Percentiles rank a stretch among this genome's conserved stretches.
phyloP scores from a whole-genome alignment of 2,888 invertebrate species.

The Spodoptera exigua region DNA sequence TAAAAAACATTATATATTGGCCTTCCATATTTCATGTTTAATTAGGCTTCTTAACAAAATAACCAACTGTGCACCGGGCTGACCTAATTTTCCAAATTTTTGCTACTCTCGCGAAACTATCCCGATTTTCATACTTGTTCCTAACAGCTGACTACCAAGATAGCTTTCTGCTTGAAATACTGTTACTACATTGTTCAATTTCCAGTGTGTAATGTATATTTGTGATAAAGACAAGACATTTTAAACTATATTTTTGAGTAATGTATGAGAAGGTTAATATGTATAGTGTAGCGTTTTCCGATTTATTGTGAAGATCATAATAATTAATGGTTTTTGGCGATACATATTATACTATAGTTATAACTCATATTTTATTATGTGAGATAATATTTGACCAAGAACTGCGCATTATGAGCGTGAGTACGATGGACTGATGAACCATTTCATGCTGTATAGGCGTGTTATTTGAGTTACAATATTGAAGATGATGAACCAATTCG shows the following conservation, averaged over 20 bases:
- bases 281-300: no score
- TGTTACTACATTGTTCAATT: conserved; percentile 22
- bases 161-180: conserved; percentile 35
- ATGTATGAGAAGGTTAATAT: neutral
- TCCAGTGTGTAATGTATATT: neutral
- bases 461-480: conserved; percentile 6
- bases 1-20: conserved; percentile 4
- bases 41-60: conserved; percentile 43
- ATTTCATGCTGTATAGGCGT: conserved; percentile 11
- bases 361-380: no score
- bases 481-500: conserved; percentile 50
- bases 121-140: conserved; percentile 32
- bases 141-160: conserved; percentile 53
- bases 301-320: no score
- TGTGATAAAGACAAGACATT: conserved; percentile 1
- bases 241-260: neutral
- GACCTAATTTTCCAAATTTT: conserved; percentile 54
- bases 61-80: conserved; percentile 43
- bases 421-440: conserved; percentile 7
- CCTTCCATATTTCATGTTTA: conserved; percentile 23
- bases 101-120: conserved; percentile 41
- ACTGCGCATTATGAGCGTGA: conserved; percentile 14
- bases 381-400: neutral
- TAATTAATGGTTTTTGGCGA: no score
- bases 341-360: no score